phyloP scores from a whole-genome alignment of 2,797 vertebrate genomes.

The Catamblyrhynchus diadema region DNA sequence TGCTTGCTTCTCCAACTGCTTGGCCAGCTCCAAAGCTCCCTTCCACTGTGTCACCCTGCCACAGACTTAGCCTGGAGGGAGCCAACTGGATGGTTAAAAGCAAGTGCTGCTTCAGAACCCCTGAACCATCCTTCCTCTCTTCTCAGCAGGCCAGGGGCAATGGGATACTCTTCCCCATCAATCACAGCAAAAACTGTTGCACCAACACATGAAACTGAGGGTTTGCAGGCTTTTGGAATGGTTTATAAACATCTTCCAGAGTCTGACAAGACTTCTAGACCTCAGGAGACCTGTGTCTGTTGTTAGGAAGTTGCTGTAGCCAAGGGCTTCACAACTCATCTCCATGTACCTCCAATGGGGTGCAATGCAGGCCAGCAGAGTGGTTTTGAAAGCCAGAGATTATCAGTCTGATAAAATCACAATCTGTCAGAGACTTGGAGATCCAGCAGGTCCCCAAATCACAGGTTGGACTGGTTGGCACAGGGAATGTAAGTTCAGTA shows the following conservation, averaged over 20 bases:
- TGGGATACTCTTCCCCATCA: not conserved
- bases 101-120: not conserved
- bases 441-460: not conserved
- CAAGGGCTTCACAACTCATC: not conserved
- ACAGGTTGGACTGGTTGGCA: not conserved
- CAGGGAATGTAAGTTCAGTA: not conserved
- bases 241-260: not conserved
- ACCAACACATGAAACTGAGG: not conserved
- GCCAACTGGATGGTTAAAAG: not conserved
- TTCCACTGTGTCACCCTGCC: not conserved
- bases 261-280: not conserved
- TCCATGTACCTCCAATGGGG: accelerated
- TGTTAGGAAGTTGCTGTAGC: not conserved
- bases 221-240: not conserved
- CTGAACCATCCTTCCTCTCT: not conserved
- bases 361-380: not conserved
- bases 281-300: not conserved
- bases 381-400: not conserved
- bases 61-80: not conserved
- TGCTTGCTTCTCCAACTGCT: accelerated
- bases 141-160: not conserved
- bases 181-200: not conserved
- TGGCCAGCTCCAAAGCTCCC: not conserved
- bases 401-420: not conserved
- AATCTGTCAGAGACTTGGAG: not conserved